phyloP scores from a whole-genome alignment of 2,888 invertebrate genomes.

The Euzophera pinguis region DNA sequence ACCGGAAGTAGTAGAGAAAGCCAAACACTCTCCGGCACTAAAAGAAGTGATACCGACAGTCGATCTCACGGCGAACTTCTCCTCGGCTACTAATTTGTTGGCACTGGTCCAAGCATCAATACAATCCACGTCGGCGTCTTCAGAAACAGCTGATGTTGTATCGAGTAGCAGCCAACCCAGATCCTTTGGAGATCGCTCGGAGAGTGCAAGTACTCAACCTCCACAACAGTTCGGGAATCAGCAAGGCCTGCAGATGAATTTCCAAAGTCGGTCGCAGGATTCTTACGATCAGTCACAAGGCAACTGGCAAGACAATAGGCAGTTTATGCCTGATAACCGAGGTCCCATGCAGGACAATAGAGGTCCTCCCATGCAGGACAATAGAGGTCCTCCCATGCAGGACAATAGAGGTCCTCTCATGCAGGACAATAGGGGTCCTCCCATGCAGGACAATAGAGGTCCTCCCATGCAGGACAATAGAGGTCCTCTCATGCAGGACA shows the following conservation, averaged over 20 bases:
- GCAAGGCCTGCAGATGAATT: not conserved
- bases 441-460: conserved; percentile 3
- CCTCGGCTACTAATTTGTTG: conserved; percentile 57
- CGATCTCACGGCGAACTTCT: conserved; percentile 37
- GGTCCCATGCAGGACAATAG: conserved; percentile 11
- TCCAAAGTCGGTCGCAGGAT: not conserved
- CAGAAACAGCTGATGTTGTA: conserved; percentile 38
- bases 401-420: conserved; percentile 3
- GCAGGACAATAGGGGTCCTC: conserved; percentile 14
- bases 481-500: conserved; percentile 16
- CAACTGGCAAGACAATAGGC: conserved; percentile 13
- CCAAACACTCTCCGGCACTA: conserved; percentile 12
- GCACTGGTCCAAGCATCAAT: conserved; percentile 66
- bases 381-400: conserved; percentile 9
- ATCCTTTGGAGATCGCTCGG: conserved; percentile 59
- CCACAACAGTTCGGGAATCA: not conserved
- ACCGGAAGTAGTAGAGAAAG: conserved; percentile 18
- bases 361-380: conserved; percentile 10
- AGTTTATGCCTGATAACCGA: conserved; percentile 14
- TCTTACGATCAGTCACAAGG: not conserved
- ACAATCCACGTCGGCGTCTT: conserved; percentile 33
- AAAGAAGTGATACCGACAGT: conserved; percentile 9
- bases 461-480: conserved; percentile 10
- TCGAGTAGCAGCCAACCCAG: conserved; percentile 48
- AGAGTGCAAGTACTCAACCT: conserved; percentile 17